Evolutionary conservation across 2,888 invertebrate genomes (phyloP).

Genomic region (Aleiodes alternator): DNA sequence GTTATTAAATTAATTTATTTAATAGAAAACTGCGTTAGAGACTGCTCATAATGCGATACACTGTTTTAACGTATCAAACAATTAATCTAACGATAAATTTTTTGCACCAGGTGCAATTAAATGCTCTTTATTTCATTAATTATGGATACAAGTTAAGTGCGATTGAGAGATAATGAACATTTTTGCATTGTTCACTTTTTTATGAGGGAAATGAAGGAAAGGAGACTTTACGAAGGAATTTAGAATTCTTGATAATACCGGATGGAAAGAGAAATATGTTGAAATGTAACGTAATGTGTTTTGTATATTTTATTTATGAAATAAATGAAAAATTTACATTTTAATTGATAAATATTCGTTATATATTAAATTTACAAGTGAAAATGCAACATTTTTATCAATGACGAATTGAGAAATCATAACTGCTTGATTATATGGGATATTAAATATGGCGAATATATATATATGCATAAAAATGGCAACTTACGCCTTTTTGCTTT

Average conservation of each 20-base stretch:
- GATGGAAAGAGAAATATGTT: neutral
- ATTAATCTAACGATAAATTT: slow-evolving; percentile 36
- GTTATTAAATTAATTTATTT: too few species aligned
- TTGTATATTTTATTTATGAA: too few species aligned
- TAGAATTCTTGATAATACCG: neutral
- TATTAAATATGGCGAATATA: too few species aligned
- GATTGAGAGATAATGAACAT: slow-evolving; percentile 15
- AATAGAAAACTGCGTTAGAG: neutral
- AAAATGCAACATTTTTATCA: too few species aligned
- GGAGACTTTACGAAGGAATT: neutral
- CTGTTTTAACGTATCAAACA: slow-evolving; percentile 24
- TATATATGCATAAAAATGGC: too few species aligned
- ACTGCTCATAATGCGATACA: slow-evolving; percentile 9
- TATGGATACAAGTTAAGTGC: slow-evolving; percentile 9
- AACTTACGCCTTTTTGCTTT: too few species aligned
- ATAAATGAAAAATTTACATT: too few species aligned
- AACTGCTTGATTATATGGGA: too few species aligned
- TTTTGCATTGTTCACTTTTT: neutral
- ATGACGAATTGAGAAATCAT: too few species aligned
- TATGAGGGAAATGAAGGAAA: neutral
- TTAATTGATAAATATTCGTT: too few species aligned
- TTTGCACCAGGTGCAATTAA: slow-evolving; percentile 35
- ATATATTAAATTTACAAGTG: too few species aligned
- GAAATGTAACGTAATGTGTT: slow-evolving; percentile 23
- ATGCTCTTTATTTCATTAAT: slow-evolving; percentile 24